Conservation (phyloP, 2,888 invertebrate species). For the Brenthis daphne region DNA sequence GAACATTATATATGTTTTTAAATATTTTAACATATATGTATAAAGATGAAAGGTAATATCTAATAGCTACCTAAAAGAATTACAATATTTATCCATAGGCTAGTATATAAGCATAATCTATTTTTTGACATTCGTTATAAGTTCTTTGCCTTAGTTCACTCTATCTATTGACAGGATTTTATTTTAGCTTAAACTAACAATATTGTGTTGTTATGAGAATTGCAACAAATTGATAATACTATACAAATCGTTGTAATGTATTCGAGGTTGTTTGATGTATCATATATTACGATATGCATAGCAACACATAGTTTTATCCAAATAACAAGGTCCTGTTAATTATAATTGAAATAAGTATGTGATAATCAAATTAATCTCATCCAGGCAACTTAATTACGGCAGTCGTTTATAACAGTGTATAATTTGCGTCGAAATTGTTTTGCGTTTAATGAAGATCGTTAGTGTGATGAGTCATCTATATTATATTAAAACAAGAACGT, state of each 20-base stretch:
- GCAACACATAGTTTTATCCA: slow-evolving; percentile 63
- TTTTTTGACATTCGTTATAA: too few species aligned
- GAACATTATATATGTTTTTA: too few species aligned
- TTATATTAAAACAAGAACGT: slow-evolving; percentile 61
- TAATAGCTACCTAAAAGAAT: too few species aligned
- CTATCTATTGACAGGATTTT: too few species aligned
- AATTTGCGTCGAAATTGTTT: slow-evolving; percentile 79
- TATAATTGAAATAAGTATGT: slow-evolving; percentile 75
- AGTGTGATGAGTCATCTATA: slow-evolving; percentile 59
- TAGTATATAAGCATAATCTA: too few species aligned
- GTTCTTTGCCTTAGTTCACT: too few species aligned
- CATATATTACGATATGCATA: slow-evolving; percentile 33
- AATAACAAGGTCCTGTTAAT: slow-evolving; percentile 66
- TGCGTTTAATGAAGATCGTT: slow-evolving; percentile 71
- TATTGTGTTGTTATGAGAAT: too few species aligned
- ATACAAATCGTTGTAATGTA: background rate
- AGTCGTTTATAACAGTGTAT: slow-evolving; percentile 70
- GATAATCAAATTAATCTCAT: slow-evolving; percentile 76
- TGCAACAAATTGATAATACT: background rate
- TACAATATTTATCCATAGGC: too few species aligned
- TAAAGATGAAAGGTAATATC: too few species aligned
- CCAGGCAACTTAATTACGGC: slow-evolving; percentile 74
- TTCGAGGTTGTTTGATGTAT: background rate
- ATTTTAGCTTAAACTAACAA: too few species aligned
- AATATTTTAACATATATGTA: too few species aligned